Evolutionary conservation across 2,888 invertebrate genomes (phyloP), one percentile per base, ranked within the genome.

Genomic region (Eristalinus sepulchralis): DNA sequence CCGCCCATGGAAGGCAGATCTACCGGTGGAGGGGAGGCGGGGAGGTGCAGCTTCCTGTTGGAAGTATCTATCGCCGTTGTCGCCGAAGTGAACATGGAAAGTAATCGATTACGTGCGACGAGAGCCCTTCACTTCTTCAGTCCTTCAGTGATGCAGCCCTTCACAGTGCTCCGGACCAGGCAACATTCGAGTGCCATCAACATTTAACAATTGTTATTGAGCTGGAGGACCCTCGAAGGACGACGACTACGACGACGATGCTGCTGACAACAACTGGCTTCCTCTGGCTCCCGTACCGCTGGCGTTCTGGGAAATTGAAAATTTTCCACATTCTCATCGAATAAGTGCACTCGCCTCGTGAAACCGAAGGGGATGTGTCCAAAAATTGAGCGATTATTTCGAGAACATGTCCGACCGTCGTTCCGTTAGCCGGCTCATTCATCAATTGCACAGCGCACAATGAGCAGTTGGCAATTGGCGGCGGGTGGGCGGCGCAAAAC

Each of bases 381-480:
- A 89, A 90, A 90, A 90, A 89, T 85, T 80, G 85, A 88, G 79
- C 73, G 77, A 73, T 63, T 70, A 53, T 79, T n/a, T 57, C 72
- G 36, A 47, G 63, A 67, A 47, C 64, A 57, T 47, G 63, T 13
- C 17, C 53, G 34, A 59, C 17, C n/a, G 17, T n/a, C n/a, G 17
- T n/a, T 60, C 39, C 62, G 39, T 27, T 17, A 13, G 11, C 53
- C 17, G 22, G 24, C 22, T 55, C 22, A 20, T 73, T 31, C n/a
- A 34, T 62, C 47, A 57, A 47, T 67, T 60, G 63, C 5, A 5
- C n/a, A n/a, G n/a, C n/a, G n/a, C n/a, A n/a, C n/a, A 13, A 36
- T 73, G 55, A 24, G 3, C 10, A 1, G 11, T 2, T n/a, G n/a
- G n/a, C n/a, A n/a, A n/a, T n/a, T n/a, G n/a, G 13, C 47, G 4